Percentiles rank a stretch among this genome's conserved stretches.
Evolutionary conservation across 2,888 invertebrate genomes (phyloP).

Genomic region (Oligia strigilis): DNA sequence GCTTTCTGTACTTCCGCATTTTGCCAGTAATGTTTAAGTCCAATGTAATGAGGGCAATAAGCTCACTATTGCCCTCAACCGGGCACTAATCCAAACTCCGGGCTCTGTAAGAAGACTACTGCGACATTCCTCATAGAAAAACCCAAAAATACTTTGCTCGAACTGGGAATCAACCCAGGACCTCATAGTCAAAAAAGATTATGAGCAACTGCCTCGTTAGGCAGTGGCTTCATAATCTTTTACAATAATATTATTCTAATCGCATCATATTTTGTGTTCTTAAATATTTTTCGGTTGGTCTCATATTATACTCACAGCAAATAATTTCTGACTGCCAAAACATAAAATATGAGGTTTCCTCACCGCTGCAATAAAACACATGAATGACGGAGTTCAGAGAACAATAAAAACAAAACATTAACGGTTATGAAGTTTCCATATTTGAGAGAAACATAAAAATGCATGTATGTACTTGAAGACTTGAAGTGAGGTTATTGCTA

Average conservation of each 20-base stretch:
- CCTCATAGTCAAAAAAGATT: background rate
- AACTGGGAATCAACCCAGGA: background rate
- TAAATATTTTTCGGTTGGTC: background rate
- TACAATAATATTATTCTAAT: background rate
- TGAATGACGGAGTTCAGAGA: background rate
- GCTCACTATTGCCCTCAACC: background rate
- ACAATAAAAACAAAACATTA: slow-evolving; percentile 31
- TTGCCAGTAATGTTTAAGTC: background rate
- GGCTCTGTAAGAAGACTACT: background rate
- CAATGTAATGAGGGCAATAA: background rate
- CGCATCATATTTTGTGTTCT: background rate
- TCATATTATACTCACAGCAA: background rate
- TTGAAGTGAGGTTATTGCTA: slow-evolving; percentile 53
- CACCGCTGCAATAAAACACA: background rate
- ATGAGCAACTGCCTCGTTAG: too few species aligned
- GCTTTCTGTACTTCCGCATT: too few species aligned
- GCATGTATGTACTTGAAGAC: slow-evolving; percentile 38
- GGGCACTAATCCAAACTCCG: background rate
- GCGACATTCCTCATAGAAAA: background rate
- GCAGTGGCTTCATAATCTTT: background rate
- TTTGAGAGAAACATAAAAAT: slow-evolving; percentile 40
- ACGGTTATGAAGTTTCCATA: slow-evolving; percentile 46
- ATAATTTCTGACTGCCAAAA: background rate
- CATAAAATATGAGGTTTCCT: background rate
- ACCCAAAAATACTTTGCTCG: background rate